Conservation (phyloP, 2,888 invertebrate species). For the Spodoptera exigua region DNA sequence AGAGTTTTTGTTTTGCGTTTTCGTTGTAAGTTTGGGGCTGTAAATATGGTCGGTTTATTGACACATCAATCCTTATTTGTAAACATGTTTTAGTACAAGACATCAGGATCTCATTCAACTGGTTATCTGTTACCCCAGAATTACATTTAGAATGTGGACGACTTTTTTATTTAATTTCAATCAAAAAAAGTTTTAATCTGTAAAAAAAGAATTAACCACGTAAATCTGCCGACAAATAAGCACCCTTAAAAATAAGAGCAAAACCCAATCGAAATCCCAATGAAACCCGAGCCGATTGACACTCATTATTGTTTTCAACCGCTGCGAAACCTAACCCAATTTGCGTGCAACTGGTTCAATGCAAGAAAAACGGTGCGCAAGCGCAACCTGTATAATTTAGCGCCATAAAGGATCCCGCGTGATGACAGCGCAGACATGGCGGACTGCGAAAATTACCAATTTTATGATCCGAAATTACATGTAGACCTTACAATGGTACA, state of each 20-base stretch:
- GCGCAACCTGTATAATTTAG: slow-evolving; percentile 71
- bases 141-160: too few species aligned
- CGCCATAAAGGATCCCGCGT: slow-evolving; percentile 70
- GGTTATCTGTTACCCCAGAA: too few species aligned
- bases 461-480: slow-evolving; percentile 74
- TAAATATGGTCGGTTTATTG: too few species aligned
- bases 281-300: slow-evolving; percentile 45
- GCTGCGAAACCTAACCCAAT: slow-evolving; percentile 53
- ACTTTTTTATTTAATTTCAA: neutral
- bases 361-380: slow-evolving; percentile 64
- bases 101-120: too few species aligned
- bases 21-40: too few species aligned
- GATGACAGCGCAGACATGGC: slow-evolving; percentile 75
- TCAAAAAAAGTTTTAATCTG: neutral
- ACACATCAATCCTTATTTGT: too few species aligned
- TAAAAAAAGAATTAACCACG: neutral
- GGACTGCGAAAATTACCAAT: slow-evolving; percentile 68
- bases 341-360: slow-evolving; percentile 58
- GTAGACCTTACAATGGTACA: slow-evolving; percentile 33
- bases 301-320: slow-evolving; percentile 49
- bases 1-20: too few species aligned
- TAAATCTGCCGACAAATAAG: slow-evolving; percentile 20
- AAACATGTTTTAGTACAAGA: too few species aligned
- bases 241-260: slow-evolving; percentile 36
- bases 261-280: slow-evolving; percentile 25